These are phyloP conservation scores for Ganaspis brasiliensis DNA, from an alignment of 2,888 invertebrate genomes.

Conservation along the genomic window DNA sequence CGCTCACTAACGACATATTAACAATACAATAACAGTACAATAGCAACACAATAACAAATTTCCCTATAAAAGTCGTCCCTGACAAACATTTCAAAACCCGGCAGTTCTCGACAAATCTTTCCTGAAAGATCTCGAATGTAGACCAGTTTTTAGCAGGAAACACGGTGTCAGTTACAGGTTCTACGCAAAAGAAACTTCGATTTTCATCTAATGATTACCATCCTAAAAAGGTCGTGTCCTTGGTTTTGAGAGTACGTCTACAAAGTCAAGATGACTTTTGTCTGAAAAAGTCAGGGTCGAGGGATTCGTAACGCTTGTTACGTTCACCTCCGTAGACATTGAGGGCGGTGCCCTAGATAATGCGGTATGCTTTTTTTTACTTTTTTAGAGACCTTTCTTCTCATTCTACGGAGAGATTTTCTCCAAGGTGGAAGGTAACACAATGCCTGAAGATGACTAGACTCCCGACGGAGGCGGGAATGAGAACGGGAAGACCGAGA, in stretches of 20 bases:
- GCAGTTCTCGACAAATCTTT: conserved; percentile 28
- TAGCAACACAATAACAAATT: too few relatives aligned
- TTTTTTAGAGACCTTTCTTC: conserved; percentile 53
- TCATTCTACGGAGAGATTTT: conserved; percentile 61
- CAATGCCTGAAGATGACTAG: conserved; percentile 75
- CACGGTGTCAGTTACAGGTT: background rate
- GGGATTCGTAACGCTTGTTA: conserved; percentile 65
- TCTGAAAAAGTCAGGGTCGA: conserved; percentile 34
- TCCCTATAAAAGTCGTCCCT: too few relatives aligned
- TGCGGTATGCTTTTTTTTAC: conserved; percentile 56
- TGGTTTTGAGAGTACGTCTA: conserved; percentile 7
- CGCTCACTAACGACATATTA: too few relatives aligned
- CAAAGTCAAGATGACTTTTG: conserved; percentile 16
- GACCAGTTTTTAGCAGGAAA: background rate
- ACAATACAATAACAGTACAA: too few relatives aligned
- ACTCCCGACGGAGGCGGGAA: conserved; percentile 65
- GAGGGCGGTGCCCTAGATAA: conserved; percentile 57
- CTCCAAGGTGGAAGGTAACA: conserved; percentile 67
- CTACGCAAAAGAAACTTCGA: background rate
- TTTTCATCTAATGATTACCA: background rate
- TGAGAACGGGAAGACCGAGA: conserved; percentile 38
- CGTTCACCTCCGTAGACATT: conserved; percentile 53
- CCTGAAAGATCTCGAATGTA: too few relatives aligned
- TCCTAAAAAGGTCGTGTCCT: conserved; percentile 11
- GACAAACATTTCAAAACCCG: background rate